A percentile compares a stretch with the other conserved stretches of the same genome.
phyloP scores from a whole-genome alignment of 2,888 invertebrate genomes.

The Prosapia bicincta region DNA sequence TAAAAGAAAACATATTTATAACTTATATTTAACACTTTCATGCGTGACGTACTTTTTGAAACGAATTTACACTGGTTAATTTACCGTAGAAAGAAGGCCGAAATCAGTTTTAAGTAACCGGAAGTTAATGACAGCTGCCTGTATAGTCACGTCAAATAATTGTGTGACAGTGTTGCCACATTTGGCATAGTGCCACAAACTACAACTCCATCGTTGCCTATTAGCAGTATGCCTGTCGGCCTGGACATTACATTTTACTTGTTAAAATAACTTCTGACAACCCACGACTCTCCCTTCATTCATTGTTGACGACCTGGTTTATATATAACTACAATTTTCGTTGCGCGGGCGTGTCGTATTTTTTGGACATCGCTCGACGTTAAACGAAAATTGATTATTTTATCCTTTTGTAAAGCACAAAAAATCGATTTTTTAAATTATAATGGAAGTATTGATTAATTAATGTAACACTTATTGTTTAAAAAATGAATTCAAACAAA shows the following conservation, averaged over 20 bases:
- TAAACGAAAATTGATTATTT: no score
- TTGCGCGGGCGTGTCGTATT: background rate
- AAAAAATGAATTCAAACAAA: no score
- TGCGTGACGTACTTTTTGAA: background rate
- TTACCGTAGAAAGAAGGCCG: background rate
- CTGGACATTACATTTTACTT: background rate
- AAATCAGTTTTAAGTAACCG: background rate
- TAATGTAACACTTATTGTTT: no score
- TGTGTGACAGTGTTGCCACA: slow-evolving; percentile 2
- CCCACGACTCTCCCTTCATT: background rate
- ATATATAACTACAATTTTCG: background rate
- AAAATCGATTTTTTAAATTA: no score
- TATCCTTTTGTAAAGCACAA: no score
- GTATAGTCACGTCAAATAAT: slow-evolving; percentile 2
- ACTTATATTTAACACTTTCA: no score
- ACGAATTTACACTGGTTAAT: background rate
- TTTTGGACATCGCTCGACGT: background rate
- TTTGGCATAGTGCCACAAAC: background rate
- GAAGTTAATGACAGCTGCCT: background rate
- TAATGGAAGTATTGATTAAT: no score
- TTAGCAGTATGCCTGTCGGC: background rate
- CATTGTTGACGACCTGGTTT: background rate
- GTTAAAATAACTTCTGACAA: background rate
- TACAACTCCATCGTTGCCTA: background rate
- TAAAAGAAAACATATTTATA: no score